Evolutionary conservation across 2,797 vertebrate species (phyloP).

Genomic region (Acrocephalus scirpaceus): DNA sequence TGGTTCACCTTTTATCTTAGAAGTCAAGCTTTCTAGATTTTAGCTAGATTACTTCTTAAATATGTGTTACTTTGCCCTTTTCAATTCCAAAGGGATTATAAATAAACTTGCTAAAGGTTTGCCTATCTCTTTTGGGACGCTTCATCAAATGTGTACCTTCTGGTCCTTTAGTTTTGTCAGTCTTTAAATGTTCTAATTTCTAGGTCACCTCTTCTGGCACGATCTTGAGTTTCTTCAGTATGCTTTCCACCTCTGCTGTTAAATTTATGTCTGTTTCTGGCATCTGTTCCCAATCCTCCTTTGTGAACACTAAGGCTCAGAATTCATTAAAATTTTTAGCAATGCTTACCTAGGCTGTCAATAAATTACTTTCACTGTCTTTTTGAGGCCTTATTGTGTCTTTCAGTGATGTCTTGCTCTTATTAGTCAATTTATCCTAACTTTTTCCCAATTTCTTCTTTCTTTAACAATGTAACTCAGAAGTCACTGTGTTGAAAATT

Average conservation of each 20-base stretch:
- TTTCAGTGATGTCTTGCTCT: background rate
- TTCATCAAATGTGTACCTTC: constrained; percentile 68
- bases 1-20: constrained; percentile 31
- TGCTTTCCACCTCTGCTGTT: constrained; percentile 64
- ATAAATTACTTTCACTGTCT: constrained; percentile 56
- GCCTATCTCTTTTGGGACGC: constrained; percentile 60
- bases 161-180: constrained; percentile 60
- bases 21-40: constrained; percentile 57
- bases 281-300: constrained; percentile 66
- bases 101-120: constrained; percentile 69
- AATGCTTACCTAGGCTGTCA: constrained; percentile 54
- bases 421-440: background rate
- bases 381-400: constrained; percentile 38
- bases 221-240: constrained; percentile 61
- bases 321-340: constrained; percentile 70
- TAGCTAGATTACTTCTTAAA: constrained; percentile 58
- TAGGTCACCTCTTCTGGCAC: constrained; percentile 69
- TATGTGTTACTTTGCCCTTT: constrained; percentile 59
- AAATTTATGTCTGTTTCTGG: constrained; percentile 72
- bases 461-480: background rate
- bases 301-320: constrained; percentile 60
- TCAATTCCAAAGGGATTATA: constrained; percentile 61
- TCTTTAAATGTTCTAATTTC: constrained; percentile 69
- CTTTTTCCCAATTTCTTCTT: background rate
- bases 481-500: background rate